A percentile compares a stretch with the other conserved stretches of the same genome.
phyloP scores from a whole-genome alignment of 2,888 invertebrate species.

The Elysia crispata region DNA sequence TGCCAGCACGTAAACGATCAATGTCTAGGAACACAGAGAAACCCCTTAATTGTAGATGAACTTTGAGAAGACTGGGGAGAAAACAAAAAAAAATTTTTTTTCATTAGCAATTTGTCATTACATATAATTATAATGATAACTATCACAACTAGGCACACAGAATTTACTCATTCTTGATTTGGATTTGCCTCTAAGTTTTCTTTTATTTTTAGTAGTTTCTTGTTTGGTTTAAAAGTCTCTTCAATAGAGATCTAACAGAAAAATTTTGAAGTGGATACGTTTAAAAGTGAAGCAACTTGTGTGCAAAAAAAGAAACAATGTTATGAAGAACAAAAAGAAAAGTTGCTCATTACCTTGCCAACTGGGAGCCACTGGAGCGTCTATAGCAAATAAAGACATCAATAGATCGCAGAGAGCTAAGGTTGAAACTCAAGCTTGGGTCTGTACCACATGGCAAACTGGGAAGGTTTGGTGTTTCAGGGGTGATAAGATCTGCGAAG shows the following conservation, averaged over 20 bases:
- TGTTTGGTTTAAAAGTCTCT: too few species aligned
- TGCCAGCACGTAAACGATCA: constrained; percentile 97
- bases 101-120: too few species aligned
- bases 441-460: constrained; percentile 41
- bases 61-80: constrained; percentile 84
- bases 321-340: too few species aligned
- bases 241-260: too few species aligned
- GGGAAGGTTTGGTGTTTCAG: constrained; percentile 38
- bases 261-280: too few species aligned
- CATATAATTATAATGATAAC: too few species aligned
- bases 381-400: constrained; percentile 99
- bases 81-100: constrained; percentile 1
- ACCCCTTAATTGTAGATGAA: constrained; percentile 95
- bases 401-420: constrained; percentile 78
- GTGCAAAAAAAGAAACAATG: too few species aligned
- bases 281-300: too few species aligned
- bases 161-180: too few species aligned
- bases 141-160: too few species aligned
- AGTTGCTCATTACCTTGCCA: constrained; percentile 85
- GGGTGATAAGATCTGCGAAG: constrained; percentile 31
- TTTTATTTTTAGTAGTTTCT: too few species aligned
- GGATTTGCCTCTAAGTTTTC: too few species aligned
- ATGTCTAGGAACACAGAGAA: constrained; percentile 99
- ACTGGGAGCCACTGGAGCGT: constrained; percentile 96
- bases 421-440: constrained; percentile 47